Conservation (phyloP, 2,888 invertebrate species). For the Nasonia oneida region DNA sequence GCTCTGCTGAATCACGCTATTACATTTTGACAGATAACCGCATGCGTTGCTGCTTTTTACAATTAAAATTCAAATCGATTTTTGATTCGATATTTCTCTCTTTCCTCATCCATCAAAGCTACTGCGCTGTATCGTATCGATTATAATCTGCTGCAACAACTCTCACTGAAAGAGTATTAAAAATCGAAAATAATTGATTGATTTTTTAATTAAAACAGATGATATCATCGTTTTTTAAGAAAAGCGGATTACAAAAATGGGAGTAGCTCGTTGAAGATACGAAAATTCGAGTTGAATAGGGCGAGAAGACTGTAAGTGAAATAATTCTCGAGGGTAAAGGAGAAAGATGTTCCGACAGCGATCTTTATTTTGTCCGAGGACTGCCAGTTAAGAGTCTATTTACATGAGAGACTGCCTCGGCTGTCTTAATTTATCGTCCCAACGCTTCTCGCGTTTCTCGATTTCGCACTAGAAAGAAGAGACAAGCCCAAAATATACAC, state of each 20-base stretch:
- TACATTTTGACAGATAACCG: background rate
- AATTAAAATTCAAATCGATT: no score
- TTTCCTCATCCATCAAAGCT: no score
- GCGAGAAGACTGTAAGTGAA: conserved; percentile 31
- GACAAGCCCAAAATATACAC: no score
- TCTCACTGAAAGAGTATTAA: background rate
- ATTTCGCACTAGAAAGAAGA: no score
- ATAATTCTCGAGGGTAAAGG: conserved; percentile 21
- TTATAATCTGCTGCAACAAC: background rate
- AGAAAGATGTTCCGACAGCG: background rate
- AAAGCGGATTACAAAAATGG: background rate
- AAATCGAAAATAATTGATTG: no score
- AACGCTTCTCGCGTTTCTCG: no score
- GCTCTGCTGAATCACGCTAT: background rate
- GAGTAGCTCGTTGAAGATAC: conserved; percentile 14
- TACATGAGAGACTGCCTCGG: no score
- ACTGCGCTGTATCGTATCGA: background rate
- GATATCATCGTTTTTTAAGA: background rate
- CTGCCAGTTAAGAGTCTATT: no score
- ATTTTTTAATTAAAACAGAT: no score
- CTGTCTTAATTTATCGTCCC: no score
- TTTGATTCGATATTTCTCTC: no score
- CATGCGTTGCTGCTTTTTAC: background rate
- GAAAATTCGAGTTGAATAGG: conserved; percentile 43
- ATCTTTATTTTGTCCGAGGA: background rate